Evolutionary conservation across 2,888 invertebrate genomes (phyloP), one percentile per base, ranked within the genome.

Genomic region (Eristalis intricaria): DNA sequence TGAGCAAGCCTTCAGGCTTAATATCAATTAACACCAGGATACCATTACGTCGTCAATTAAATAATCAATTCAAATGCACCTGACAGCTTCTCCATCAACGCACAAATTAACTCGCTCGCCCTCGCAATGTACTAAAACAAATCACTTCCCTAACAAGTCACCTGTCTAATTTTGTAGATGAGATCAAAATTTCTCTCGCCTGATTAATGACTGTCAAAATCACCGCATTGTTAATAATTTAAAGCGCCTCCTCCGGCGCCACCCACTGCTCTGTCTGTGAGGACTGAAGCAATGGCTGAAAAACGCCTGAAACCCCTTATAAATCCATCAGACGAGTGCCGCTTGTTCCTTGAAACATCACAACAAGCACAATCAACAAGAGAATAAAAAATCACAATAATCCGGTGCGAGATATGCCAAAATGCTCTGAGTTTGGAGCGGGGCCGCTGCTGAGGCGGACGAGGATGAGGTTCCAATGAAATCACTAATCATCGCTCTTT

Each of bases 401-500:
- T 74, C 82, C 43, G 66, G 32, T 60, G 32, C 65, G 19, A 19
- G 50, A 50, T 8, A 50, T 50, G 4, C 19, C 19, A 19, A 19
- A 19, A 8, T 19, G 19, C 1, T 32, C 7, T 5, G 29, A 29
- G 29, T 29, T n/a, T 29, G n/a, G 43, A n/a, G n/a, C 2, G 15
- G 1, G 43, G n/a, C 13, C 22, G 10, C 32, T 5, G 29, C n/a
- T 2, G 43, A 43, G 13, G 40, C 1, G 40, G 2, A 40, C 8
- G 40, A 43, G 40, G 40, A 50, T 50, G 50, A 50, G 50, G 50
- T 26, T 29, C 71, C 65, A 69, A 60, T 29, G 63, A 75, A 79
- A 79, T 75, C 79, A 75, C 86, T 87, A 87, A 79, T 87, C 86
- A 87, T 87, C 75, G 75, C 63, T 78, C 43, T 76, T 84, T 50